Percentiles rank a stretch among this genome's conserved stretches.
Conservation (phyloP, 2,797 vertebrate genomes). For the Falco peregrinus region DNA sequence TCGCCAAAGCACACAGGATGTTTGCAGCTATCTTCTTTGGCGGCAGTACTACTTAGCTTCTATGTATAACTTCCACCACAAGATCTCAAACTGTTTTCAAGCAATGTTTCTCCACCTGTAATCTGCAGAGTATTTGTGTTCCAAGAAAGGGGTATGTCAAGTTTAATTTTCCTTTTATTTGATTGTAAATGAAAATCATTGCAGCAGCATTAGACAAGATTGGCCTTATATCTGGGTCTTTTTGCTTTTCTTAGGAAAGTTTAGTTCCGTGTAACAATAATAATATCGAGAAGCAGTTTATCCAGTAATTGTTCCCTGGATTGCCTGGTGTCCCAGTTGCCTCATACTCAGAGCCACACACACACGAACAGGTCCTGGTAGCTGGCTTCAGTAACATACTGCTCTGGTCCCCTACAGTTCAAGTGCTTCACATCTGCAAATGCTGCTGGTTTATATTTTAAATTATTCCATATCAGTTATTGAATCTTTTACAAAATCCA, state of each 20-base stretch:
- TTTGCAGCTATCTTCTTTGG: background rate
- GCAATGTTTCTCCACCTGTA: slow-evolving; percentile 1
- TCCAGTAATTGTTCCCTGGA: background rate
- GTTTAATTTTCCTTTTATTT: background rate
- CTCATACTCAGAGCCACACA: background rate
- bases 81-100: slow-evolving; percentile 23
- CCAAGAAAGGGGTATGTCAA: background rate
- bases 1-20: slow-evolving; percentile 13
- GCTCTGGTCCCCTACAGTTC: background rate
- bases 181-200: background rate
- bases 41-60: background rate
- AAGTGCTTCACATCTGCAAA: background rate
- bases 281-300: background rate
- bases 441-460: background rate
- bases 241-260: background rate
- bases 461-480: background rate
- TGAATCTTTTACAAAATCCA: background rate
- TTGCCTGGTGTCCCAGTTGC: rapidly evolving
- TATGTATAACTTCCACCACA: background rate
- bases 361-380: background rate
- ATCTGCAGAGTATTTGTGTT: background rate
- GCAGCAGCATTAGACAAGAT: background rate
- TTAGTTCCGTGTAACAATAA: background rate
- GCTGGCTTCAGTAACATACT: rapidly evolving
- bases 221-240: background rate